phyloP scores from a whole-genome alignment of 2,888 invertebrate genomes.

The Dimorphilus gyrociliatus region DNA sequence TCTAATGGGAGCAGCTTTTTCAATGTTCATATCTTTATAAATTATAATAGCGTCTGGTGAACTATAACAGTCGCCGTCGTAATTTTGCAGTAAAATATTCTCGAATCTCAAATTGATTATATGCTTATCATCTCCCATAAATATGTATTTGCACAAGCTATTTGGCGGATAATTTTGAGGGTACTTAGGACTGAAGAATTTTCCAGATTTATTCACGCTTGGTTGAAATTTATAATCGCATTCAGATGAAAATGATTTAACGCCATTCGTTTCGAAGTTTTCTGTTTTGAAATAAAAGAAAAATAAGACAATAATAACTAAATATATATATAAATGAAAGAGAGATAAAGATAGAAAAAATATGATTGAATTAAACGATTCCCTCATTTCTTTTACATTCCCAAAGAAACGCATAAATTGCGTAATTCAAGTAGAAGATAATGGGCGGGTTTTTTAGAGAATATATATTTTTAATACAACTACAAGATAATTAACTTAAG shows the following conservation, averaged over 20 bases:
- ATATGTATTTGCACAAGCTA: slow-evolving; percentile 35
- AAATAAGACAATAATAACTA: slow-evolving; percentile 1
- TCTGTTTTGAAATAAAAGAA: slow-evolving; percentile 14
- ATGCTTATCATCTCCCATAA: slow-evolving; percentile 29
- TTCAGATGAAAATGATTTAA: slow-evolving; percentile 16
- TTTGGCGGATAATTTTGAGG: slow-evolving; percentile 35
- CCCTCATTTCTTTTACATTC: no score
- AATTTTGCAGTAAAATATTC: slow-evolving; percentile 25
- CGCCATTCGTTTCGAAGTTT: slow-evolving; percentile 20
- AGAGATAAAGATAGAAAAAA: neutral
- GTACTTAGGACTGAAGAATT: slow-evolving; percentile 31
- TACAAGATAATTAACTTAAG: no score
- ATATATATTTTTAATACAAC: no score
- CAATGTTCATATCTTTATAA: no score
- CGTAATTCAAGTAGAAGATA: no score
- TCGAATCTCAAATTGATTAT: slow-evolving; percentile 26
- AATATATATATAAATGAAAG: neutral
- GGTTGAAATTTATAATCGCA: slow-evolving; percentile 26
- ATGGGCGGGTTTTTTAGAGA: no score
- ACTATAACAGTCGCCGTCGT: no score
- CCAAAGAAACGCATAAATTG: no score
- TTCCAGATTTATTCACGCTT: slow-evolving; percentile 17
- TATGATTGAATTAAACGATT: no score
- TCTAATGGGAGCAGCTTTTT: no score
- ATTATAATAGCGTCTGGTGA: no score